These are phyloP conservation scores for Chelonia mydas DNA, from an alignment of 2,797 vertebrate genomes.

Conservation along the genomic window DNA sequence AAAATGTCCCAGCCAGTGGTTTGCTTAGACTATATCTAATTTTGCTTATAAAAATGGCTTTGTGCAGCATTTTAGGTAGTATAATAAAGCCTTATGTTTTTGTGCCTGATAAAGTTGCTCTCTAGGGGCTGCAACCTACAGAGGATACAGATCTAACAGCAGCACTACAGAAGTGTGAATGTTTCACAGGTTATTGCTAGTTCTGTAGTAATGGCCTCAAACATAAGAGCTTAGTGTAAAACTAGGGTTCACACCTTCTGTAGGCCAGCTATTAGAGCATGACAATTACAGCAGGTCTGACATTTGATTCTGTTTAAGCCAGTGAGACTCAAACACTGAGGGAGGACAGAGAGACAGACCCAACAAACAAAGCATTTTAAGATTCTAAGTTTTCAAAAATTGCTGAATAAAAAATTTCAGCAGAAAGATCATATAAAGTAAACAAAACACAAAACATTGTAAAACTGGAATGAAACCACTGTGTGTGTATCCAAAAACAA, in stretches of 20 bases:
- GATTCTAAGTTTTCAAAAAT: neutral
- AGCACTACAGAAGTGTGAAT: neutral
- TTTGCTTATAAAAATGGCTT: conserved; percentile 5
- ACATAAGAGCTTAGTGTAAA: neutral
- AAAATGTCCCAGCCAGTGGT: neutral
- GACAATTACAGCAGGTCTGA: neutral
- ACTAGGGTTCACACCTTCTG: neutral
- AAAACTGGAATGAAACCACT: neutral
- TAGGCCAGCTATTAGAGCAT: neutral
- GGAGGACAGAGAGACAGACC: neutral
- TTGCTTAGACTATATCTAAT: neutral
- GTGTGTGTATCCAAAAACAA: neutral
- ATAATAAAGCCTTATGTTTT: neutral
- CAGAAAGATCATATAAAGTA: neutral
- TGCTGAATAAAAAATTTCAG: neutral
- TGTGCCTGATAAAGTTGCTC: conserved; percentile 13
- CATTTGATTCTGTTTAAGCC: neutral
- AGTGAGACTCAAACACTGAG: neutral
- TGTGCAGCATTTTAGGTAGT: neutral
- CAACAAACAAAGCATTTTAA: neutral
- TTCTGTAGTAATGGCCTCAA: neutral
- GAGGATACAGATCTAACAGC: neutral
- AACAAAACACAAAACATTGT: neutral
- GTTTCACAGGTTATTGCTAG: neutral
- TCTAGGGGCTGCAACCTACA: neutral